Evolutionary conservation across 2,797 vertebrate species (phyloP).

Genomic region (Spinus olivaceus): DNA sequence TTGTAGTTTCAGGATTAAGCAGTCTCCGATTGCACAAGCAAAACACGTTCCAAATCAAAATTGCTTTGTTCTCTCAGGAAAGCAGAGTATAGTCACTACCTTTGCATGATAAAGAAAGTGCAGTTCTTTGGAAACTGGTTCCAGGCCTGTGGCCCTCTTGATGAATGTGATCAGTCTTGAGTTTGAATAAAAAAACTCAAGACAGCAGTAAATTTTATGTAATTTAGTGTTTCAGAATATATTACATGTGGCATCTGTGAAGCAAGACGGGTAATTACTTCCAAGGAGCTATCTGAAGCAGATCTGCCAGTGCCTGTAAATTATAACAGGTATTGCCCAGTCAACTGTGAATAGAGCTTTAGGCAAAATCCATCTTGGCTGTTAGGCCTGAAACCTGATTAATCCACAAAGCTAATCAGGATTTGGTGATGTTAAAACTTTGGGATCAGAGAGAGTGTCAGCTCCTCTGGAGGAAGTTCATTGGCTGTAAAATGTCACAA

Average conservation of each 20-base stretch:
- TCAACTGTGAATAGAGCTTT: conserved; percentile 25
- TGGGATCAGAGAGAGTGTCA: conserved; percentile 1
- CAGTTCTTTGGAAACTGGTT: conserved; percentile 1
- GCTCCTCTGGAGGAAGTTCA: conserved; percentile 34
- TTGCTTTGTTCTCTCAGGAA: neutral
- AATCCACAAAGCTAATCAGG: conserved; percentile 51
- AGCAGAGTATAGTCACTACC: neutral
- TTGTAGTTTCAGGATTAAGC: neutral
- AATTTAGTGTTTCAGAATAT: neutral
- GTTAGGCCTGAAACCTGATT: conserved; percentile 43
- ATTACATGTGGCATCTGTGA: neutral
- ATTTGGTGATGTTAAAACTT: conserved; percentile 60
- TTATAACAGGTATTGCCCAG: conserved; percentile 11
- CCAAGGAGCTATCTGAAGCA: conserved; percentile 38
- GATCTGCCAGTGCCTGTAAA: conserved; percentile 4
- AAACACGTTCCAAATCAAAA: neutral
- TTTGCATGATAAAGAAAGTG: neutral
- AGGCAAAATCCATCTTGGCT: conserved; percentile 41
- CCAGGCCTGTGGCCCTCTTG: neutral
- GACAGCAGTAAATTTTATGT: neutral
- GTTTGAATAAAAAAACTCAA: neutral
- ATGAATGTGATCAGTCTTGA: neutral
- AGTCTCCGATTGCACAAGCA: neutral
- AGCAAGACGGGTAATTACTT: conserved; percentile 18
- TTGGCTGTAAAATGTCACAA: conserved; percentile 22